A percentile compares a stretch with the other conserved stretches of the same genome.
phyloP scores from a whole-genome alignment of 2,797 vertebrate species.

The Zalophus californianus region DNA sequence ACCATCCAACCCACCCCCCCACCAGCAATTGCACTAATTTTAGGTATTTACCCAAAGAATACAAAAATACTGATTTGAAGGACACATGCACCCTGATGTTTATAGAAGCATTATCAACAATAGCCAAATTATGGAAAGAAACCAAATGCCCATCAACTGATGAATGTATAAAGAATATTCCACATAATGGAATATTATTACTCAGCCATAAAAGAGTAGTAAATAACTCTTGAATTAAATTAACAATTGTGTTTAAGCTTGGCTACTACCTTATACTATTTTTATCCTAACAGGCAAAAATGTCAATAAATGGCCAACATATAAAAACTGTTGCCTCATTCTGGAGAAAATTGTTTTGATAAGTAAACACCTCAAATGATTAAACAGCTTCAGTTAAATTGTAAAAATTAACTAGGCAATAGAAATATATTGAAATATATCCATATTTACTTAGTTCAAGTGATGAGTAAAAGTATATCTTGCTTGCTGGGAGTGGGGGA shows the following conservation, averaged over 20 bases:
- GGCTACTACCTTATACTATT: neutral
- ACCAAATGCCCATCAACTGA: neutral
- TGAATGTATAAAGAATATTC: neutral
- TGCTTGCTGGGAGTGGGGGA: neutral
- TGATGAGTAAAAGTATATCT: neutral
- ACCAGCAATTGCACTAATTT: neutral
- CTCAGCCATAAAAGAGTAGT: neutral
- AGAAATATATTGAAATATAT: neutral
- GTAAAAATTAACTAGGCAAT: neutral
- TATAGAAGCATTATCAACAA: neutral
- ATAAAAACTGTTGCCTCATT: neutral
- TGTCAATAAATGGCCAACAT: neutral
- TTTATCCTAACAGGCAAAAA: neutral
- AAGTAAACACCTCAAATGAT: neutral
- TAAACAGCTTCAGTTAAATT: neutral
- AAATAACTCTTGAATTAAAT: constrained; percentile 48
- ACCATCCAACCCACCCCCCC: neutral
- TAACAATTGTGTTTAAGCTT: neutral
- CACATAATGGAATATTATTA: neutral
- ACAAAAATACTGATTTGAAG: neutral
- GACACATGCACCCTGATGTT: neutral
- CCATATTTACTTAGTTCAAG: neutral
- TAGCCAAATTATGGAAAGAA: neutral
- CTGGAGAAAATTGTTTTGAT: neutral
- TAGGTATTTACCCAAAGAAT: neutral